A percentile compares a stretch with the other conserved stretches of the same genome.
These are phyloP conservation scores for Lepilemur septentrionalis DNA, from an alignment of 2,797 vertebrate species.

Conservation along the genomic window DNA sequence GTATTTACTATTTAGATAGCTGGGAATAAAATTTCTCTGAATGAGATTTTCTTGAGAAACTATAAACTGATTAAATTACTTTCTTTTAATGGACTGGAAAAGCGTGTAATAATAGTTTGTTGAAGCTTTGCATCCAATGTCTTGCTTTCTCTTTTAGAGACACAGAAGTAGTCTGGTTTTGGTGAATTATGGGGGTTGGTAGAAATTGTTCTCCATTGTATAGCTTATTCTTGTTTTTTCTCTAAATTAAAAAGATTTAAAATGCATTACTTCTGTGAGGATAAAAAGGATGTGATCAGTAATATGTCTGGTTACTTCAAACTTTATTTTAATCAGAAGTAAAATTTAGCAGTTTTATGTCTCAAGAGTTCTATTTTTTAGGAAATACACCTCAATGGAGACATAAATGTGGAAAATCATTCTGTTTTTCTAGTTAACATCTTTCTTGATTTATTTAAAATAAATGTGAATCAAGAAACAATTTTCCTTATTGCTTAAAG, in stretches of 20 bases:
- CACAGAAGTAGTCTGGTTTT: slow-evolving; percentile 72
- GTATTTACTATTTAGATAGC: slow-evolving; percentile 91
- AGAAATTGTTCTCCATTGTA: slow-evolving; percentile 34
- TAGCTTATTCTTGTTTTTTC: slow-evolving; percentile 14
- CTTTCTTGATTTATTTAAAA: slow-evolving; percentile 48
- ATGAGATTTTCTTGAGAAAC: slow-evolving; percentile 89
- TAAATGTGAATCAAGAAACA: slow-evolving; percentile 45
- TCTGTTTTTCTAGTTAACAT: background rate
- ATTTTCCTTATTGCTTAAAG: slow-evolving; percentile 22
- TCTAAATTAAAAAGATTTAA: slow-evolving; percentile 17
- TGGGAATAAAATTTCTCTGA: slow-evolving; percentile 89
- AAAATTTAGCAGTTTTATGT: slow-evolving; percentile 48
- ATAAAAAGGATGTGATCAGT: background rate
- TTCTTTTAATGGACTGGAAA: slow-evolving; percentile 91
- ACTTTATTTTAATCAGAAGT: slow-evolving; percentile 51
- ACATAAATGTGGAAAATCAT: slow-evolving; percentile 11
- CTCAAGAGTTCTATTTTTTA: slow-evolving; percentile 31
- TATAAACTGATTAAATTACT: slow-evolving; percentile 90
- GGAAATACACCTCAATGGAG: background rate
- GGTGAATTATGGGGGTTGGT: slow-evolving; percentile 38
- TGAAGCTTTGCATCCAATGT: slow-evolving; percentile 84
- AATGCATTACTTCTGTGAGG: background rate
- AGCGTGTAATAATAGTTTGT: slow-evolving; percentile 88
- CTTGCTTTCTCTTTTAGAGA: slow-evolving; percentile 72
- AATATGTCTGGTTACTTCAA: background rate